A percentile compares a stretch with the other conserved stretches of the same genome.
These are phyloP conservation scores for Athalia circularis DNA, from an alignment of 2,888 invertebrate species.

Conservation along the genomic window DNA sequence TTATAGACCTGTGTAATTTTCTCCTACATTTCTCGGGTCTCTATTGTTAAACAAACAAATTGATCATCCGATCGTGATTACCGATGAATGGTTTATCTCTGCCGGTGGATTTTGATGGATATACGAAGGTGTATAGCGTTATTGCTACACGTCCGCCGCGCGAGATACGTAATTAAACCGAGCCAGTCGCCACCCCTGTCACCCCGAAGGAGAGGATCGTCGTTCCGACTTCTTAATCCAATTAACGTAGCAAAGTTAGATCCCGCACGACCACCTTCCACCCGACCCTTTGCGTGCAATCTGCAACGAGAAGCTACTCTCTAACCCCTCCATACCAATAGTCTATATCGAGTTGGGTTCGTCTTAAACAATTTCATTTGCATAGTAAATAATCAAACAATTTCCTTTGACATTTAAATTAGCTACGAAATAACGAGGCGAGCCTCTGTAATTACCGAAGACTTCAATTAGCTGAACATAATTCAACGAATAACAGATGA, in stretches of 20 bases:
- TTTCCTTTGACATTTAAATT: conserved; percentile 73
- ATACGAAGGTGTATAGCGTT: conserved; percentile 53
- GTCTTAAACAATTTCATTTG: conserved; percentile 72
- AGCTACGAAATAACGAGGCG: conserved; percentile 47
- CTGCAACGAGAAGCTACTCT: conserved; percentile 32
- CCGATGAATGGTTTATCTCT: neutral
- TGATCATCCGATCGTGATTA: neutral
- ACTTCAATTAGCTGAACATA: conserved; percentile 63
- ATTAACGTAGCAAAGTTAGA: conserved; percentile 72
- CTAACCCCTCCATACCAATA: conserved; percentile 52
- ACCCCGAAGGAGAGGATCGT: conserved; percentile 60
- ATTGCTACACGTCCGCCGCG: conserved; percentile 63
- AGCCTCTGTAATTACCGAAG: conserved; percentile 53
- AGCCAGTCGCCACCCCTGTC: conserved; percentile 56
- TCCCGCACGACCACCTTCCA: conserved; percentile 50
- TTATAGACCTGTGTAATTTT: too few relatives aligned
- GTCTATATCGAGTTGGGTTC: conserved; percentile 57
- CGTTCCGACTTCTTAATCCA: conserved; percentile 72
- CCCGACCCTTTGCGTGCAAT: conserved; percentile 41
- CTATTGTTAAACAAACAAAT: too few relatives aligned
- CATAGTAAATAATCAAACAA: conserved; percentile 73
- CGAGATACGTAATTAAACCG: conserved; percentile 70
- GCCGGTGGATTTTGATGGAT: conserved; percentile 1
- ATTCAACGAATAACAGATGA: conserved; percentile 49
- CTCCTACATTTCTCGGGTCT: too few relatives aligned